These are phyloP conservation scores for Antrozous pallidus DNA, from an alignment of 2,797 vertebrate genomes.

Conservation along the genomic window DNA sequence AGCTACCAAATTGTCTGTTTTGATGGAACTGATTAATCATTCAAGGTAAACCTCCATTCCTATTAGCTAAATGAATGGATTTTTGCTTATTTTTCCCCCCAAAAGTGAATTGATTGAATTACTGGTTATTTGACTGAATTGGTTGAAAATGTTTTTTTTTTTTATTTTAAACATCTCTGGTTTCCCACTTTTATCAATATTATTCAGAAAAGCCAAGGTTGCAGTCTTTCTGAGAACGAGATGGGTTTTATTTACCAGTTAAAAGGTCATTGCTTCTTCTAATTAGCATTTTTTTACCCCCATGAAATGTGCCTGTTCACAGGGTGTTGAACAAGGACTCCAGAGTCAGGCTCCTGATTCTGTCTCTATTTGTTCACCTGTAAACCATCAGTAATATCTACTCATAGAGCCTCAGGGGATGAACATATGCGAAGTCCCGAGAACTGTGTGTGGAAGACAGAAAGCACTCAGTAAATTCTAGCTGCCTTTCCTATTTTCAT, in stretches of 20 bases:
- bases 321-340: neutral
- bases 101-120: constrained; percentile 7
- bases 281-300: neutral
- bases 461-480: neutral
- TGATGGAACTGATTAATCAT: constrained; percentile 20
- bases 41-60: neutral
- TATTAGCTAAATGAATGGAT: neutral
- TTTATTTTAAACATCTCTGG: neutral
- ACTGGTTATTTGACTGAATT: neutral
- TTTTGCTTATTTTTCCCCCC: neutral
- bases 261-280: constrained; percentile 18
- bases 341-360: neutral
- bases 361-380: neutral
- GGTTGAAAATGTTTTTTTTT: neutral
- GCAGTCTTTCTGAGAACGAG: neutral
- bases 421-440: neutral
- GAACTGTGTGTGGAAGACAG: neutral
- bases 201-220: neutral
- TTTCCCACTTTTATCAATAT: neutral
- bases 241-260: constrained; percentile 21
- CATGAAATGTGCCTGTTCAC: neutral
- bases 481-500: neutral
- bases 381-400: neutral
- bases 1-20: neutral
- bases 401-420: neutral